Evolutionary conservation across 2,888 invertebrate genomes (phyloP).

Genomic region (Hemicrepidius hirtus): DNA sequence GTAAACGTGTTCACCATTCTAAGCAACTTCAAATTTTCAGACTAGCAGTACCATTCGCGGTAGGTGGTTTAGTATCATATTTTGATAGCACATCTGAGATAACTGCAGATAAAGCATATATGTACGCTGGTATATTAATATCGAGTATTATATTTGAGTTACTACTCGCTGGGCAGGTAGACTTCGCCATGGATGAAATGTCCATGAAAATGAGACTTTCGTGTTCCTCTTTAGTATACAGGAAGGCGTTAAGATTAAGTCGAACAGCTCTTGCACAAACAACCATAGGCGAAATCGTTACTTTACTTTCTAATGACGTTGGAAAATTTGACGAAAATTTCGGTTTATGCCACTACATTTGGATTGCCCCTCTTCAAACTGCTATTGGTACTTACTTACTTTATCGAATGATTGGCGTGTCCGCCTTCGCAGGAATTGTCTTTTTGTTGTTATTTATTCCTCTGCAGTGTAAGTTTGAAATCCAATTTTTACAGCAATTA

Average conservation of each 20-base stretch:
- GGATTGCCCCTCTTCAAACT: slow-evolving; percentile 87
- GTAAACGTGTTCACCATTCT: too few species aligned
- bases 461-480: slow-evolving; percentile 68
- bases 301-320: slow-evolving; percentile 87
- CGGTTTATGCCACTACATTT: slow-evolving; percentile 86
- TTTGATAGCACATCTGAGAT: slow-evolving; percentile 72
- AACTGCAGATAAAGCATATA: slow-evolving; percentile 78
- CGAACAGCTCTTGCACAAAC: slow-evolving; percentile 90
- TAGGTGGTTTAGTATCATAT: slow-evolving; percentile 79
- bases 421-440: slow-evolving; percentile 74
- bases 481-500: background rate
- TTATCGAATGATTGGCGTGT: slow-evolving; percentile 74
- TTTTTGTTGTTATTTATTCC: slow-evolving; percentile 72
- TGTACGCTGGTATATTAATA: slow-evolving; percentile 84
- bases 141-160: slow-evolving; percentile 62
- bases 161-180: slow-evolving; percentile 81
- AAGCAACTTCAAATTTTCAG: slow-evolving; percentile 57
- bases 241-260: slow-evolving; percentile 82
- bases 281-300: slow-evolving; percentile 77
- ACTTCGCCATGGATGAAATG: slow-evolving; percentile 87
- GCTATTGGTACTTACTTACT: slow-evolving; percentile 82
- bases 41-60: slow-evolving; percentile 71
- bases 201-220: slow-evolving; percentile 86
- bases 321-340: slow-evolving; percentile 88
- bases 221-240: slow-evolving; percentile 87